Evolutionary conservation across 2,888 invertebrate genomes (phyloP).

Genomic region (Limenitis camilla): DNA sequence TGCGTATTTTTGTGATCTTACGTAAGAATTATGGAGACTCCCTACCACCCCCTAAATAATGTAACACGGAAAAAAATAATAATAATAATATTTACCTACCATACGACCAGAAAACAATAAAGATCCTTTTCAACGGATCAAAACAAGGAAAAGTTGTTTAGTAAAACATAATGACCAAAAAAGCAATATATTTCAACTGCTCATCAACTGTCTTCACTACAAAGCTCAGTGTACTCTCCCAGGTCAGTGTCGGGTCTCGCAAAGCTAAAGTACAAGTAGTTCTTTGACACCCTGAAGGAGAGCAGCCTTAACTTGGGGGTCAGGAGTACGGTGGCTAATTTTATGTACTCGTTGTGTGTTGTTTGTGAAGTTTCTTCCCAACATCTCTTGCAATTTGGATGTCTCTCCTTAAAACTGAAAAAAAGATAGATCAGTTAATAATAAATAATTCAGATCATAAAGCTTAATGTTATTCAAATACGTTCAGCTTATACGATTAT

Average conservation of each 20-base stretch:
- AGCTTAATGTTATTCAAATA: no score
- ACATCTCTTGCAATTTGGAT: slow-evolving; percentile 27
- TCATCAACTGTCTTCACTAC: slow-evolving; percentile 25
- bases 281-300: slow-evolving; percentile 55
- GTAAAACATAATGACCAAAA: neutral
- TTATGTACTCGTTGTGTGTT: slow-evolving; percentile 29
- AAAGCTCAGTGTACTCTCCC: slow-evolving; percentile 47
- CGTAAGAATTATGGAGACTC: no score
- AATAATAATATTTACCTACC: no score
- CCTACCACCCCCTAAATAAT: no score
- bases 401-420: slow-evolving; percentile 31
- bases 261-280: slow-evolving; percentile 50
- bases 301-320: slow-evolving; percentile 44
- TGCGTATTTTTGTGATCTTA: no score
- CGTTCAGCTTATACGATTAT: no score
- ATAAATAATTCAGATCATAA: no score
- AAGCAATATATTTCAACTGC: neutral
- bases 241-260: slow-evolving; percentile 47
- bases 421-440: neutral
- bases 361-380: slow-evolving; percentile 22
- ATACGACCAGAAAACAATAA: no score
- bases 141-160: neutral
- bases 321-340: slow-evolving; percentile 42
- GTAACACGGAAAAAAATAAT: no score
- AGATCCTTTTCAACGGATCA: neutral